A percentile compares a stretch with the other conserved stretches of the same genome.
phyloP scores from a whole-genome alignment of 2,888 invertebrate genomes.

The Hypomecis atomaria region DNA sequence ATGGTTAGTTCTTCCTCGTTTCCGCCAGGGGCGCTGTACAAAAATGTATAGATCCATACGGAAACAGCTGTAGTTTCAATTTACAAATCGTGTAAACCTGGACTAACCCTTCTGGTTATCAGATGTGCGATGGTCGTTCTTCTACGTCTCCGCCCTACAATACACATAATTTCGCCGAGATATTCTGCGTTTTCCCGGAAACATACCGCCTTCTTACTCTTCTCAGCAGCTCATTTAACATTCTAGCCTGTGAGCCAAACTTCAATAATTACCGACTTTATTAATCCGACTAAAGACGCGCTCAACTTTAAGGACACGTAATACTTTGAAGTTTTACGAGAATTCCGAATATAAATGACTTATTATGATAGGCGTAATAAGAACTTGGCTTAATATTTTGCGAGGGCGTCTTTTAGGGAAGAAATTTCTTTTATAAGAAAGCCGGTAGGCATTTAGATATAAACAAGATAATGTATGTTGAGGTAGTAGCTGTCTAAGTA shows the following conservation, averaged over 20 bases:
- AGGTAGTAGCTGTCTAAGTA: background rate
- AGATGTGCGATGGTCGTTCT: too few species aligned
- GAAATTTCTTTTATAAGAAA: slow-evolving; percentile 3
- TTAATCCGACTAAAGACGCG: slow-evolving; percentile 32
- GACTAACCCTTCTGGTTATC: too few species aligned
- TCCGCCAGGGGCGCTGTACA: too few species aligned
- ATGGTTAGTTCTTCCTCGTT: too few species aligned
- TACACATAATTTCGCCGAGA: too few species aligned
- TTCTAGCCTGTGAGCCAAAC: slow-evolving; percentile 24
- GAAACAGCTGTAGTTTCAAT: too few species aligned
- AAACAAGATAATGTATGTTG: background rate
- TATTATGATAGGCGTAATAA: slow-evolving; percentile 31
- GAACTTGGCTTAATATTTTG: slow-evolving; percentile 19
- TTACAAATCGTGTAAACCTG: too few species aligned
- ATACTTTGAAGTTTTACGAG: slow-evolving; percentile 34
- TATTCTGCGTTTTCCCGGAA: too few species aligned
- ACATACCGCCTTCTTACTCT: background rate
- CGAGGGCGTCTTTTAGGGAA: slow-evolving; percentile 5
- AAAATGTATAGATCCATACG: too few species aligned
- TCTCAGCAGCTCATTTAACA: slow-evolving; percentile 16
- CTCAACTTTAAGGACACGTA: slow-evolving; percentile 31
- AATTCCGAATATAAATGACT: slow-evolving; percentile 38
- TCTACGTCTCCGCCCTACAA: too few species aligned
- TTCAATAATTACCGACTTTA: slow-evolving; percentile 35
- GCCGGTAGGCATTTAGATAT: background rate